Evolutionary conservation across 2,113 vertebrate genomes (phyloP).

Genomic region (Sisor rabdophorus): DNA sequence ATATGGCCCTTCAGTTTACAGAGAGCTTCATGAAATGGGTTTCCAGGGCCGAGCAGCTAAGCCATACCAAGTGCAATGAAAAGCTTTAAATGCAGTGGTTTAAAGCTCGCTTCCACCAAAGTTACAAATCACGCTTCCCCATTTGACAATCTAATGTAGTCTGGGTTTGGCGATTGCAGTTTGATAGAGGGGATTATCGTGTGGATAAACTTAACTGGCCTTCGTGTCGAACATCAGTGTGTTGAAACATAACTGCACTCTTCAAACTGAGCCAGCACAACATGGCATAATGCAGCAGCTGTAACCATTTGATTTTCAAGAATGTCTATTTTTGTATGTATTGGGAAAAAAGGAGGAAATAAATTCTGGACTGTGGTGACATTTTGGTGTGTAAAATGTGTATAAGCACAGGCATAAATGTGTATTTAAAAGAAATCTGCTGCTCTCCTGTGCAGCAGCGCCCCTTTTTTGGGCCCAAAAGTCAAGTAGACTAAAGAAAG

Average conservation of each 20-base stretch:
- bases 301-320: neutral
- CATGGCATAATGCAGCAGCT: neutral
- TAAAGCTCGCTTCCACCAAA: too few species aligned
- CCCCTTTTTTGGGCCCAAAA: neutral
- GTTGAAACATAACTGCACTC: neutral
- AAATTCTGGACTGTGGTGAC: neutral
- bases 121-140: too few species aligned
- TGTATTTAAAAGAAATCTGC: constrained; percentile 42
- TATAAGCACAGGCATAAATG: constrained; percentile 12
- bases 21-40: too few species aligned
- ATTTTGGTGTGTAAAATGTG: neutral
- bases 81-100: too few species aligned
- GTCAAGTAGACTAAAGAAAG: neutral
- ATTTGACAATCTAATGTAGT: too few species aligned
- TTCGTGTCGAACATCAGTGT: neutral
- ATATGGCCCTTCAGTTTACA: too few species aligned
- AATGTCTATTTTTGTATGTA: neutral
- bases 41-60: too few species aligned
- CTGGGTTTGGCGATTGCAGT: too few species aligned
- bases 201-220: too few species aligned
- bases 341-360: neutral
- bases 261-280: neutral
- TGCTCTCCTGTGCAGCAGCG: constrained; percentile 7
- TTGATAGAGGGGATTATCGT: too few species aligned
- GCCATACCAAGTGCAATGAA: too few species aligned